Base-by-base conservation (phyloP, 2,888 invertebrate species). In the Hirtodrosophila cameraria region DNA sequence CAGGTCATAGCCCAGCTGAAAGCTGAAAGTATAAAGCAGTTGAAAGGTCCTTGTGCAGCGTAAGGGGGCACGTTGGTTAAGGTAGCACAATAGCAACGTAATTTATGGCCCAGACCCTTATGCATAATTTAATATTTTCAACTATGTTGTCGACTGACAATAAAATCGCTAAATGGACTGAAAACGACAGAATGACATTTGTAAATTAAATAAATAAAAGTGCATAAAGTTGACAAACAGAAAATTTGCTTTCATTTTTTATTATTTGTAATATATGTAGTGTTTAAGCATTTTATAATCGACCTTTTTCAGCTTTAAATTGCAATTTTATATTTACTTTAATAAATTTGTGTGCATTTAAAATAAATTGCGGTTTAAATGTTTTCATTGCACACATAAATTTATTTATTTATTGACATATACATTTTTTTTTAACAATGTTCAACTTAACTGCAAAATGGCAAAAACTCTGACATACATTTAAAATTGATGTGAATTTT, bases 41-140 rank as follows among this genome's bases (percentile, higher is more conserved):
- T n/a, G n/a, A n/a, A n/a, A 23, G 23, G 23, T 23, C 23, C 23
- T 23, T 23, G 6, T 5, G 6, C 8, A 23, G n/a, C 36, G 16
- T 9, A 25, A 20, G 18, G 2, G 33, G 20, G 5, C n/a, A n/a
- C n/a, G n/a, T n/a, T n/a, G n/a, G n/a, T n/a, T n/a, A n/a, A 36
- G 18, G 25, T 2, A 4, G 35, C 12, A 53, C 50, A 64, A 65
- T 30, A 38, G 50, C 45, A 5, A 20, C 36, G 27, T 57, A 63
- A 57, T 65, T 55, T 55, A 62, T 33, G 41, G 50, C 20, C 20
- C 27, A 28, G 58, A 49, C 31, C 35, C 45, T 16, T 42, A 63
- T 68, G 62, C 43, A 48, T 68, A 68, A 67, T 57, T 62, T 46
- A 68, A 53, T 53, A 42, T 49, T 50, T 18, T 30, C 42, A 48